Percentiles rank a stretch among this genome's conserved stretches.
Evolutionary conservation across 2,113 vertebrate genomes (phyloP).

Genomic region (Rana temporaria): DNA sequence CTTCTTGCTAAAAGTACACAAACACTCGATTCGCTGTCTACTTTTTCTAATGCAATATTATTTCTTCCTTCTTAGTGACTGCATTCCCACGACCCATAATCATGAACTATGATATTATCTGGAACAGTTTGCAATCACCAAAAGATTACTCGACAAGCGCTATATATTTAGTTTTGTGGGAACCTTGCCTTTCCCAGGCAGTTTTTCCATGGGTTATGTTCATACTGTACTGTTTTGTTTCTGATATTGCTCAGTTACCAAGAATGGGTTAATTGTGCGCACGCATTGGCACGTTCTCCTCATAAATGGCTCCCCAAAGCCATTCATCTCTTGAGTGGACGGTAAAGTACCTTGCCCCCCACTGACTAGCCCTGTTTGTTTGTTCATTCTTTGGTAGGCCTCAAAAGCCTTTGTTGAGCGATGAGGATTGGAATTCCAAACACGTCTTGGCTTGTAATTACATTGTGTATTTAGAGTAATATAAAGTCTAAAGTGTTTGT

Average conservation of each 20-base stretch:
- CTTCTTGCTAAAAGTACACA: no score
- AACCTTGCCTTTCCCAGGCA: slow-evolving; percentile 1
- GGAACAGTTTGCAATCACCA: slow-evolving; percentile 2
- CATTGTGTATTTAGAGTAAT: background rate
- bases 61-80: background rate
- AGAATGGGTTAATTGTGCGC: background rate
- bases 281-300: background rate
- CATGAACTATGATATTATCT: slow-evolving; percentile 1
- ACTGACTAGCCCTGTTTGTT: background rate
- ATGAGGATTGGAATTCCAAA: slow-evolving; percentile 18
- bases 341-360: background rate
- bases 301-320: background rate
- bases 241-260: no score
- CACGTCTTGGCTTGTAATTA: slow-evolving; percentile 25
- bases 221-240: background rate
- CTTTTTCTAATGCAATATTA: background rate
- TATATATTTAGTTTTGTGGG: background rate
- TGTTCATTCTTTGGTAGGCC: background rate
- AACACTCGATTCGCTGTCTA: no score
- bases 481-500: background rate
- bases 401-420: background rate
- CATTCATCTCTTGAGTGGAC: background rate
- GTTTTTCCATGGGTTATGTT: background rate
- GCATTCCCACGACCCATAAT: background rate
- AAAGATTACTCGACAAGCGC: background rate